Percentiles rank a stretch among this genome's conserved stretches.
Conservation (phyloP, 2,888 invertebrate genomes). For the Amaurobius ferox region DNA sequence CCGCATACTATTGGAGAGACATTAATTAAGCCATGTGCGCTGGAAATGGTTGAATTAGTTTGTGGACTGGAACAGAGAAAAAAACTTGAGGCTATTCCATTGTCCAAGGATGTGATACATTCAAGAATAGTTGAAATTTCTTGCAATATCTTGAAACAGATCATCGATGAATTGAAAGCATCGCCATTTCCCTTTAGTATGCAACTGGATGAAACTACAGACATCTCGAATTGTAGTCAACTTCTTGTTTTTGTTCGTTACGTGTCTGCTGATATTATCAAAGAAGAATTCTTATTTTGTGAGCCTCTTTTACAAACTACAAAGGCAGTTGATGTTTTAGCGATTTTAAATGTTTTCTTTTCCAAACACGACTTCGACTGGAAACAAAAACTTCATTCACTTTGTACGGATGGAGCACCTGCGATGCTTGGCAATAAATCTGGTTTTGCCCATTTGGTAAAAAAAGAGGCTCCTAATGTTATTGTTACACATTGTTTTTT, state of each 20-base stretch:
- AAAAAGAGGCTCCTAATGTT: no score
- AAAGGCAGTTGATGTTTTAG: no score
- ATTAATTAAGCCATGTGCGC: conserved; percentile 51
- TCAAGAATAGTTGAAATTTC: conserved; percentile 57
- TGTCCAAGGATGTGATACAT: conserved; percentile 51
- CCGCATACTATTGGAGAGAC: conserved; percentile 57
- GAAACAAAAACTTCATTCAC: no score
- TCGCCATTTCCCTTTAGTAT: conserved; percentile 54
- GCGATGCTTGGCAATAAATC: no score
- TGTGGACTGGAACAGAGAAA: conserved; percentile 51
- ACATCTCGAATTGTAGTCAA: conserved; percentile 35
- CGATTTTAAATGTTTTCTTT: no score
- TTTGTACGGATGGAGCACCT: no score
- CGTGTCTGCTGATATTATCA: conserved; percentile 36
- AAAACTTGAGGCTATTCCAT: conserved; percentile 57
- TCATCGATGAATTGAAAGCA: conserved; percentile 46
- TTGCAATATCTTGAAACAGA: conserved; percentile 63
- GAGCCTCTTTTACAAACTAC: no score
- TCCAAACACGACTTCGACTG: no score
- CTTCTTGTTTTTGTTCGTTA: conserved; percentile 47
- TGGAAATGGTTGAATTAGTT: conserved; percentile 53
- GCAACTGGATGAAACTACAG: conserved; percentile 78
- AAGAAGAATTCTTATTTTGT: conserved; percentile 52
- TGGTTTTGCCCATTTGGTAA: no score
- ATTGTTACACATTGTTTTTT: conserved; percentile 45